These are phyloP conservation scores for Turritopsis rubra DNA, from an alignment of 30 jellyfish, hydroid and myxozoan species.

Conservation along the genomic window DNA sequence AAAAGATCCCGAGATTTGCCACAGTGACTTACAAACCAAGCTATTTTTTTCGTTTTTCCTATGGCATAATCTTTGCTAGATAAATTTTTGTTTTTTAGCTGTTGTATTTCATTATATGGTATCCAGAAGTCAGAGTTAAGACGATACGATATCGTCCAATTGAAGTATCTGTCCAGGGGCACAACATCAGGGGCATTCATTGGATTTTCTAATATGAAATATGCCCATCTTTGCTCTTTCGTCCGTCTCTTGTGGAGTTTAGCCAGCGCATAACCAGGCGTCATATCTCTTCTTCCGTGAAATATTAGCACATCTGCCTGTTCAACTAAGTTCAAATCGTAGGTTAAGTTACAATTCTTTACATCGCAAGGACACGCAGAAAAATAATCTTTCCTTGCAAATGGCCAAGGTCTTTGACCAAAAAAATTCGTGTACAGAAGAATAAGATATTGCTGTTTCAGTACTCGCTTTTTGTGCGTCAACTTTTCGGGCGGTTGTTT, in stretches of 20 bases:
- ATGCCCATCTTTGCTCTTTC: conserved; percentile 64
- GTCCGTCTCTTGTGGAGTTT: conserved; percentile 9
- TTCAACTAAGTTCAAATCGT: conserved; percentile 19
- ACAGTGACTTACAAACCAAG: conserved; percentile 69
- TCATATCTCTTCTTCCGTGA: conserved; percentile 72
- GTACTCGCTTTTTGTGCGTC: too few species aligned
- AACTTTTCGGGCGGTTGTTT: too few species aligned
- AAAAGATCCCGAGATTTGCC: conserved; percentile 55
- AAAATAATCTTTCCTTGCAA: background rate
- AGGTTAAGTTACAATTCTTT: conserved; percentile 41
- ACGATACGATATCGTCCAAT: conserved; percentile 84
- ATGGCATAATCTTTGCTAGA: conserved; percentile 32
- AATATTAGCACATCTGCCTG: conserved; percentile 72
- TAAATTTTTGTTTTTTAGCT: background rate
- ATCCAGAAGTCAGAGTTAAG: conserved; percentile 49
- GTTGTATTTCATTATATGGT: conserved; percentile 41
- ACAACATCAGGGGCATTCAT: conserved; percentile 36
- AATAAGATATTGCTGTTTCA: too few species aligned
- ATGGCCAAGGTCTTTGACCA: conserved; percentile 25
- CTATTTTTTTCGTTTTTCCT: conserved; percentile 32
- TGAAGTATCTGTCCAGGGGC: conserved; percentile 51
- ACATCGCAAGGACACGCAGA: conserved; percentile 26
- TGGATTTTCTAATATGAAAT: conserved; percentile 64
- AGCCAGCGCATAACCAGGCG: background rate
- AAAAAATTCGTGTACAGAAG: conserved; percentile 20